Percentiles rank a stretch among this genome's conserved stretches.
Conservation (phyloP, 1,140 invertebrate species). For the Amyelois transitella region DNA sequence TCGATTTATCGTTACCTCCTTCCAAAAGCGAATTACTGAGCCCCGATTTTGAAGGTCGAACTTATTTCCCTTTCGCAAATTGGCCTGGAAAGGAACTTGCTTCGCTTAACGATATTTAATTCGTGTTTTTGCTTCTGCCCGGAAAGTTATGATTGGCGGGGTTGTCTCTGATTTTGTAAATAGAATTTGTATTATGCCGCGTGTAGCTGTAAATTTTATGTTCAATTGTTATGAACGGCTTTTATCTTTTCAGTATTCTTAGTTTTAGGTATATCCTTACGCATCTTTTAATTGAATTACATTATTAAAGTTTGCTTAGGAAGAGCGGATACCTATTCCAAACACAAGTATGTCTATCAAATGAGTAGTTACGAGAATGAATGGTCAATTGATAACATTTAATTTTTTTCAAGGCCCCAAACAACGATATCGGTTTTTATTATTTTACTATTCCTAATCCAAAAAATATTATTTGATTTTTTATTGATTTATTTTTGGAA, state of each 20-base stretch:
- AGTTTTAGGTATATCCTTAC: too few species aligned
- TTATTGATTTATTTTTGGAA: not conserved
- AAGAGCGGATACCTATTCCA: too few species aligned
- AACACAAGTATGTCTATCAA: too few species aligned
- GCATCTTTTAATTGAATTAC: too few species aligned
- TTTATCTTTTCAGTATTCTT: too few species aligned
- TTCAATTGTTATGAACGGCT: too few species aligned
- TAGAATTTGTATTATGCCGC: not conserved
- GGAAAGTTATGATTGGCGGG: not conserved
- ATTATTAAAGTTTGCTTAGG: too few species aligned
- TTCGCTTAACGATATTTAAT: not conserved
- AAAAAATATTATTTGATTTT: not conserved
- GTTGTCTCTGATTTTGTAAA: not conserved
- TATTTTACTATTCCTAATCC: not conserved
- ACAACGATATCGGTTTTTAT: not conserved
- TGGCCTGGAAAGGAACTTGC: not conserved
- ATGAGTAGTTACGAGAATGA: too few species aligned
- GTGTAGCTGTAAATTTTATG: not conserved
- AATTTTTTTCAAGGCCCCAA: too few species aligned
- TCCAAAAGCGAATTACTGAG: not conserved
- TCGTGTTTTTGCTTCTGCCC: not conserved
- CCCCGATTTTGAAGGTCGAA: not conserved
- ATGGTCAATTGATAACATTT: too few species aligned
- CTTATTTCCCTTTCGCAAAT: not conserved
- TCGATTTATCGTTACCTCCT: slow-evolving; percentile 31